Percentiles rank a stretch among this genome's conserved stretches.
phyloP scores from a whole-genome alignment of 2,797 vertebrate species.

The Artibeus jamaicensis region DNA sequence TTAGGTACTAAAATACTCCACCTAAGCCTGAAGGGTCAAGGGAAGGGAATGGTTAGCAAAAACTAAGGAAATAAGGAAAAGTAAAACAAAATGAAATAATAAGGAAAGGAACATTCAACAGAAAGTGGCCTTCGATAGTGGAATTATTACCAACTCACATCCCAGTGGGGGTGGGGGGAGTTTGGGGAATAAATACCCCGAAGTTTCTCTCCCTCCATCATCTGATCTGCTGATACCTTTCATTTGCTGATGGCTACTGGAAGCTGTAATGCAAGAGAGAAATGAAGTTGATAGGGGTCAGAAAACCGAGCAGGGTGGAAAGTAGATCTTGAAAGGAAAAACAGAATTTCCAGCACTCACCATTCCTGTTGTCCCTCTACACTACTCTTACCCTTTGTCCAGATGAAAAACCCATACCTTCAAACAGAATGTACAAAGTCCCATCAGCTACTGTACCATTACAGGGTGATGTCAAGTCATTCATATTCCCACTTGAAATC shows the following conservation, averaged over 20 bases:
- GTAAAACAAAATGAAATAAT: not conserved
- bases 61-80: conserved; percentile 6
- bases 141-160: not conserved
- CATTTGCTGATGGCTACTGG: not conserved
- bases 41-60: not conserved
- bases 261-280: not conserved
- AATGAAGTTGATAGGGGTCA: not conserved
- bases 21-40: not conserved
- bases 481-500: not conserved
- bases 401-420: not conserved
- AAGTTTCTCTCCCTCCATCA: not conserved
- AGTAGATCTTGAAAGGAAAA: conserved; percentile 12
- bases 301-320: not conserved
- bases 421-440: not conserved
- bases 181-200: not conserved
- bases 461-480: not conserved
- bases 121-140: not conserved
- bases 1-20: not conserved
- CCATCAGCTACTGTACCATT: not conserved
- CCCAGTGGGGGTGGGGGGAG: not conserved
- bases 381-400: not conserved
- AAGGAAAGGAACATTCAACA: not conserved
- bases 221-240: not conserved
- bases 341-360: not conserved
- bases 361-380: not conserved